Percentiles rank a stretch among this genome's conserved stretches.
Conservation (phyloP, 2,113 vertebrate species). For the Porphyrio hochstetteri region DNA sequence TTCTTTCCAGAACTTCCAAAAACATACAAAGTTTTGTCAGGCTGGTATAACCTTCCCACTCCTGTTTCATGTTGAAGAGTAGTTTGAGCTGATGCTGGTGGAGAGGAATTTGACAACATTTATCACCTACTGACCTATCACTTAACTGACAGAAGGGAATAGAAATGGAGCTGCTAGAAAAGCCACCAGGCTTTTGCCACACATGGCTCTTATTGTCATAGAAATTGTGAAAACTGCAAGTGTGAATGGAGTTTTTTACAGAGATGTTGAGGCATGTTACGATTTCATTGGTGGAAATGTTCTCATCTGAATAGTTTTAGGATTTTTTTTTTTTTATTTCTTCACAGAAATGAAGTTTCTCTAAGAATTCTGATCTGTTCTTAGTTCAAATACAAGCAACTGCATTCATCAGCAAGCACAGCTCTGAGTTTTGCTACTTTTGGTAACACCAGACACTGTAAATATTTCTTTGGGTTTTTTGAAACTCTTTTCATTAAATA, state of each 20-base stretch:
- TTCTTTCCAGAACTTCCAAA: background rate
- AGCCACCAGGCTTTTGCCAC: background rate
- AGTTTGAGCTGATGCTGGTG: background rate
- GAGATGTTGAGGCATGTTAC: background rate
- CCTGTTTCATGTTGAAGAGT: background rate
- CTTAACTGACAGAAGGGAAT: background rate
- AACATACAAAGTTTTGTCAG: background rate
- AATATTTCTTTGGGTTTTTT: background rate
- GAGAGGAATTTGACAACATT: background rate
- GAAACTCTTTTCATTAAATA: background rate
- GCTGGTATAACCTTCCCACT: background rate
- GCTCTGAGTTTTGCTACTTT: background rate
- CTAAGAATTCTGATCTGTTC: background rate
- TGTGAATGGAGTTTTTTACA: background rate
- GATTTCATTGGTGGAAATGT: background rate
- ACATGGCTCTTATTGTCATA: fast-evolving
- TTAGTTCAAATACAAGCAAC: background rate
- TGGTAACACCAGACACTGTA: background rate
- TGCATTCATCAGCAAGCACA: background rate
- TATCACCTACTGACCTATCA: background rate
- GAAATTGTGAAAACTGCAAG: background rate
- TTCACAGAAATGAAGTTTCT: background rate
- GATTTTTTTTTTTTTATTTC: background rate
- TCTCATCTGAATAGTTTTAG: background rate
- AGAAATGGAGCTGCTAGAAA: background rate